Percentiles rank a stretch among this genome's conserved stretches.
These are phyloP conservation scores for Vandiemenella viatica DNA, from an alignment of 2,888 invertebrate genomes.

Conservation along the genomic window DNA sequence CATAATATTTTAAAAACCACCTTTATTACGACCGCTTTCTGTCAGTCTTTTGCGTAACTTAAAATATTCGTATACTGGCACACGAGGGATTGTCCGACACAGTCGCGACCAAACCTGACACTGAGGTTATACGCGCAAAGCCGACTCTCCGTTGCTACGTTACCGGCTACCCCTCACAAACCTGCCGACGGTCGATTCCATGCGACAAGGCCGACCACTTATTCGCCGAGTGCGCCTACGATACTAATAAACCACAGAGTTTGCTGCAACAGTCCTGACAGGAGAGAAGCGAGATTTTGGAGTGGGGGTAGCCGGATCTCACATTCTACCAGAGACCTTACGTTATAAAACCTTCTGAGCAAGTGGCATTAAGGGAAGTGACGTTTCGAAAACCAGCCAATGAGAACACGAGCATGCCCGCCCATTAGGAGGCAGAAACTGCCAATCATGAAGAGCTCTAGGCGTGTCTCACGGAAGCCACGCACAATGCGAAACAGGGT, in stretches of 20 bases:
- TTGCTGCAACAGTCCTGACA: constrained; percentile 16
- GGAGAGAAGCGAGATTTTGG: constrained; percentile 17
- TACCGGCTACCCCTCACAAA: neutral
- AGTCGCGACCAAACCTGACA: neutral
- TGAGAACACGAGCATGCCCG: constrained; percentile 20
- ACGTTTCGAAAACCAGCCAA: constrained; percentile 21
- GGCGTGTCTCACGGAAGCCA: constrained; percentile 9
- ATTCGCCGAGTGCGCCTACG: constrained; percentile 8
- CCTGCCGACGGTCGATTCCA: constrained; percentile 2
- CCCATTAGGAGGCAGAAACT: constrained; percentile 18
- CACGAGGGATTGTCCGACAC: neutral
- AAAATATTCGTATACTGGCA: too few species aligned
- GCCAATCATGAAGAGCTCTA: constrained; percentile 19
- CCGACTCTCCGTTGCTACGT: neutral
- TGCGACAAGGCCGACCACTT: constrained; percentile 9
- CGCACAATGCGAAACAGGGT: constrained; percentile 1
- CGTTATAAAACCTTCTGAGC: constrained; percentile 22
- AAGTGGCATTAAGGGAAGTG: constrained; percentile 22
- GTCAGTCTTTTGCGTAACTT: too few species aligned
- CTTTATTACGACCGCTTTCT: too few species aligned
- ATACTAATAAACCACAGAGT: constrained; percentile 15
- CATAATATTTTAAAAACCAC: constrained; percentile 32
- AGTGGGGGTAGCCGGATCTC: constrained; percentile 17
- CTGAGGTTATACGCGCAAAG: neutral
- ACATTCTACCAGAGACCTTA: constrained; percentile 19